phyloP scores from a whole-genome alignment of 2,113 vertebrate genomes.

The Ovibos moschatus region DNA sequence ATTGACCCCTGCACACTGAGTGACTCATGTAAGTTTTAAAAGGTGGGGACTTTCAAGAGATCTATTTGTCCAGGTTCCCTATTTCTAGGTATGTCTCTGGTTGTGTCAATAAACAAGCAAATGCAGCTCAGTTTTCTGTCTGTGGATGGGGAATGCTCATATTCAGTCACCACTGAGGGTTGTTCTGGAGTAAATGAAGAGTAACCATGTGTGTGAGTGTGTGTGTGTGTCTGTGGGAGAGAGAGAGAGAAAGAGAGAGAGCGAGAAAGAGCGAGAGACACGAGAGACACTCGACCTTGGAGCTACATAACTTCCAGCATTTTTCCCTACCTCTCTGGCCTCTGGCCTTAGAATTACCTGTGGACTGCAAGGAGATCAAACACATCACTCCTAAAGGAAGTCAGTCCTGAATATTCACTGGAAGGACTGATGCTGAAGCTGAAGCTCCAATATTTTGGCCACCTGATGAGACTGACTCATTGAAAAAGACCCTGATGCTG shows the following conservation, averaged over 20 bases:
- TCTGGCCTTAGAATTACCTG: not conserved
- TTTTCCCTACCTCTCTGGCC: not conserved
- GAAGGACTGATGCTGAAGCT: not conserved
- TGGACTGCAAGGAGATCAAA: not conserved
- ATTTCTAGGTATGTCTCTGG: not conserved
- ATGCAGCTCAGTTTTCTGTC: not conserved
- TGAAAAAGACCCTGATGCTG: not conserved
- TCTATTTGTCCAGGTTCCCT: not conserved
- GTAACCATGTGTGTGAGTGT: not conserved
- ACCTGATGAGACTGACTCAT: not conserved
- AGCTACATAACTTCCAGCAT: not conserved
- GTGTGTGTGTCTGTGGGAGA: not conserved
- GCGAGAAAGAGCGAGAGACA: not conserved
- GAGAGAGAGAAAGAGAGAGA: not conserved
- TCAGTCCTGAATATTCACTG: not conserved
- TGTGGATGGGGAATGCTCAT: too few relatives aligned
- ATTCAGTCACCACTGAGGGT: not conserved
- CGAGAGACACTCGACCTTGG: not conserved
- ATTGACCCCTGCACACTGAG: not conserved
- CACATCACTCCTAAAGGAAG: not conserved
- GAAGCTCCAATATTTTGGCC: not conserved
- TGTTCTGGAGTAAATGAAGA: not conserved
- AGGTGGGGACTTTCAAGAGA: slow-evolving; percentile 29
- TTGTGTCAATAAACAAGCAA: not conserved
- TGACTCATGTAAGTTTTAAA: slow-evolving; percentile 32